Evolutionary conservation across 2,113 vertebrate species (phyloP), one percentile per base, ranked within the genome.

Genomic region (Sisor rabdophorus): DNA sequence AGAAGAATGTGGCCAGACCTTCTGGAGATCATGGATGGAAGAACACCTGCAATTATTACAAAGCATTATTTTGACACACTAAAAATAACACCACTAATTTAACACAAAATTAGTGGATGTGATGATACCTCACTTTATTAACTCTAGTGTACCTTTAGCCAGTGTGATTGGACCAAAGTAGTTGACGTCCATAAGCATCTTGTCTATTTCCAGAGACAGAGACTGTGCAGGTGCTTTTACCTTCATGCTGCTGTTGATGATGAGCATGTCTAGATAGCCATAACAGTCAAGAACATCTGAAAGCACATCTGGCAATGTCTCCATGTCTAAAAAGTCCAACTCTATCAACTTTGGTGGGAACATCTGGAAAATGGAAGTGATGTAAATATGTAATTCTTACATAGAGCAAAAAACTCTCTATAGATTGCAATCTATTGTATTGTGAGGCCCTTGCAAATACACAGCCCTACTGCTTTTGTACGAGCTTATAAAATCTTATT

Each of bases 161-260:
- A 98, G 83, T 0, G 95, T 95, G 84, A 94, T 88, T 4, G 97
- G 96, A 20, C 96, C 97, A 77, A 98, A 98, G 85, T 97, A 98
- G 82, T 98, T 98, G 83, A 93, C 93, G 67, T 98, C 94, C 96
- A 98, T 98, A 48, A 98, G 91, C 36, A 93, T 89, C 85, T 92
- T 94, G 86, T 98, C 97, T 24, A 94, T 89, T 77, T 98, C 93
- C 89, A 99, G 82, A 8, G 96, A 94, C 75, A 95, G 85, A 67
- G 85, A 93, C 71, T 96, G 94, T 1, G 92, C 96, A 1, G 94
- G 93, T 0, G 93, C 97, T 80, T 95, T 95, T 74, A 95, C 86
- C 84, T 97, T 99, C 90, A 96, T 81, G 0, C 95, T 96, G 84
- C 93, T 92, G 10, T 97, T 99, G 83, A 96, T 91, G 86, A 99